Evolutionary conservation across 2,888 invertebrate genomes (phyloP), one percentile per base, ranked within the genome.

Genomic region (Harpalus rubripes): DNA sequence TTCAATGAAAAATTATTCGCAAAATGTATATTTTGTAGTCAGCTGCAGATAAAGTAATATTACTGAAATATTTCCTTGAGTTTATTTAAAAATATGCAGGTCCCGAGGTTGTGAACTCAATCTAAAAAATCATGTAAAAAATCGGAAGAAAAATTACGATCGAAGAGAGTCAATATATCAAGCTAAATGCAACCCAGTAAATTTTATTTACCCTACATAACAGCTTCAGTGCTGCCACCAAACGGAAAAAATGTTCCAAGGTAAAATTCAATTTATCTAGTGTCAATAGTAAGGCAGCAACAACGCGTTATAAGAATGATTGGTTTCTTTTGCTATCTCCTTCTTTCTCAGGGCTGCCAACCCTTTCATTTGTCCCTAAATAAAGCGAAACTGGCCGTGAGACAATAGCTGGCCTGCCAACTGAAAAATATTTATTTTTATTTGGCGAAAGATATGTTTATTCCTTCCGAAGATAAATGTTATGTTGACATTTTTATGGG

Each of bases 181-280:
- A 78, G 58, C 58, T 78, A 58, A 78, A 78, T 78, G 78, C 58
- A 78, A 15, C 78, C 26, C 78, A 78, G 78, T 56, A 78, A 56
- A 56, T 56, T 78, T 78, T 78, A 58, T 78, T 78, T 78, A 78
- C 78, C 78, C 78, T 78, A 58, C 58, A 58, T 58, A 78, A 58
- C 58, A 78, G 78, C 58, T 58, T 41, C 41, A 59, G 44, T 39
- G 81, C 63, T 52, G 52, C 52, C 63, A 63, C 26, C 41, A 63
- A 81, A 61, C 26, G 5, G 52, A 7, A 72, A 82, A 82, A 82
- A 82, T 59, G 59, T 74, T 39, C 63, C 59, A 59, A 82, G 82
- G 82, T 82, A 74, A 82, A 82, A 82, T 82, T 82, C 82, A 82
- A 82, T 82, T 82, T 82, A 82, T 82, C 82, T 82, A 82, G 74